A percentile compares a stretch with the other conserved stretches of the same genome.
Evolutionary conservation across 2,888 invertebrate species (phyloP).

Genomic region (Oconnorella tubifera): DNA sequence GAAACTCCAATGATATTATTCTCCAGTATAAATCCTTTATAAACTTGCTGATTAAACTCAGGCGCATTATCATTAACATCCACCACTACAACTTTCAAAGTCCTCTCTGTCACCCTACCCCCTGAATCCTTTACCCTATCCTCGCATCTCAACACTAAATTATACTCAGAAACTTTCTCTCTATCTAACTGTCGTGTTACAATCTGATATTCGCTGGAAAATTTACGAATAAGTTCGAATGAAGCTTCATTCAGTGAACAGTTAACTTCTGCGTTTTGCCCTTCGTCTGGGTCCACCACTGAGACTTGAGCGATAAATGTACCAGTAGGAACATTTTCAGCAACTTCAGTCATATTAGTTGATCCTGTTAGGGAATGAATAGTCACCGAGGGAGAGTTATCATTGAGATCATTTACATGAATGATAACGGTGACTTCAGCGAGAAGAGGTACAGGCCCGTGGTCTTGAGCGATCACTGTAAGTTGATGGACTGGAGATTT

Average conservation of each 20-base stretch:
- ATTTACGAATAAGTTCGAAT: constrained; percentile 32
- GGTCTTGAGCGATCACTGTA: constrained; percentile 29
- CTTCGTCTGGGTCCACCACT: constrained; percentile 31
- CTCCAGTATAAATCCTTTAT: constrained; percentile 21
- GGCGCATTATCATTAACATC: constrained; percentile 33
- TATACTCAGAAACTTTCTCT: constrained; percentile 23
- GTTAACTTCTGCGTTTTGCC: constrained; percentile 28
- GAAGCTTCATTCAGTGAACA: constrained; percentile 21
- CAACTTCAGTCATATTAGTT: constrained; percentile 11
- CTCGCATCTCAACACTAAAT: constrained; percentile 22
- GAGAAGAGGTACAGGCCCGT: constrained; percentile 30
- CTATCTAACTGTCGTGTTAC: constrained; percentile 28
- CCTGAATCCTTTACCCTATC: constrained; percentile 20
- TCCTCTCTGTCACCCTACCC: constrained; percentile 8
- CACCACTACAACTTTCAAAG: constrained; percentile 19
- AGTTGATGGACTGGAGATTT: constrained; percentile 26
- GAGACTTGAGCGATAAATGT: constrained; percentile 32
- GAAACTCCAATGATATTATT: constrained; percentile 27
- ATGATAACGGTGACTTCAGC: constrained; percentile 29
- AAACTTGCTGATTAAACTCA: constrained; percentile 20
- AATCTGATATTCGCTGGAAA: constrained; percentile 42
- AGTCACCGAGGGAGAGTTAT: constrained; percentile 31
- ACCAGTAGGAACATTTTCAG: constrained; percentile 29
- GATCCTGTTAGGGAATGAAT: constrained; percentile 30
- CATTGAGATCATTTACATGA: constrained; percentile 32